Evolutionary conservation across 1,140 invertebrate species (phyloP), one percentile per base, ranked within the genome.

Genomic region (Aphelenchoides besseyi): DNA sequence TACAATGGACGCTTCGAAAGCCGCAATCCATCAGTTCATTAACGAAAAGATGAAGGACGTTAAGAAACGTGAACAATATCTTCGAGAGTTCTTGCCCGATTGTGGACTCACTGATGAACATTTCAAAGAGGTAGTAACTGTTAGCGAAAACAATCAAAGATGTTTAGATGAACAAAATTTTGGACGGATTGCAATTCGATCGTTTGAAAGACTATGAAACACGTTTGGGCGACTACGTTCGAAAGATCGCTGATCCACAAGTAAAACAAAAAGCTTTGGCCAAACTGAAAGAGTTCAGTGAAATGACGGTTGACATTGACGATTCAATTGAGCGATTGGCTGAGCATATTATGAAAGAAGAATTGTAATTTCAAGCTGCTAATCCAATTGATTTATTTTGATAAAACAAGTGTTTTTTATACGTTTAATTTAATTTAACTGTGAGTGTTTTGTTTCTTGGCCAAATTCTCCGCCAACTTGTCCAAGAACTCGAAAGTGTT

Each of bases 401-500:
- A 48, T 12, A 16, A 23, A 48, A 48, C 41, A 23, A 48, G 41
- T 48, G 41, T 12, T 16, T 16, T 23, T 16, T 23, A 23, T 48
- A 48, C 41, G 41, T 23, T 23, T 48, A 16, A n/a, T 48, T 23
- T 23, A 23, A 12, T n/a, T 18, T 3, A 67, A 67, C 16, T 52
- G 30, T 55, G 63, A 66, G 67, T 53, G 70, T 35, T 16, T 66
- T 80, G 83, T 78, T 90, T 91, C 70, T 90, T 90, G 70, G 90
- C 89, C 73, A 98, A 87, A 86, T 97, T 97, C 77, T 94, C 92
- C 59, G 93, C 94, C 57, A 98, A 85, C 84, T 96, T 97, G 84
- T 97, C 89, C 86, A 98, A 90, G 84, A 98, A 98, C 82, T 94
- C 94, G 85, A 98, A 97, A 0, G 95, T 98, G 87, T 97, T 94